Evolutionary conservation across 2,797 vertebrate species (phyloP).

Genomic region (Pangasius macronema): DNA sequence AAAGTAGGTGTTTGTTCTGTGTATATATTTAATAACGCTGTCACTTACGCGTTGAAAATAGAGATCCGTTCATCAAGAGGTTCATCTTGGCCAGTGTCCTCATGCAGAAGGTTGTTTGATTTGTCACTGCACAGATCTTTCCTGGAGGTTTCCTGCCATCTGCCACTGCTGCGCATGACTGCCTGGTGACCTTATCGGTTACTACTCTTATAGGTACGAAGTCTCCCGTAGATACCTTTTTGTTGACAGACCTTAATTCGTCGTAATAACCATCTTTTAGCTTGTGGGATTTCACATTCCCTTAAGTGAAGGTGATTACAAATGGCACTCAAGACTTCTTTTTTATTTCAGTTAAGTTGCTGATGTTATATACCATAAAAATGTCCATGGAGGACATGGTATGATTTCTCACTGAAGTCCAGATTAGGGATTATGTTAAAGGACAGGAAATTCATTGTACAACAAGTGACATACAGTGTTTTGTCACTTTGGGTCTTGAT

Average conservation of each 20-base stretch:
- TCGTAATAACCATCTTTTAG: too few relatives aligned
- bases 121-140: slow-evolving; percentile 55
- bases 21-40: background rate
- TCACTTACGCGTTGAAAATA: background rate
- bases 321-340: background rate
- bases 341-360: background rate
- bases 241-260: too few relatives aligned
- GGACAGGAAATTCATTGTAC: background rate
- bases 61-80: background rate
- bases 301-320: background rate
- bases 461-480: background rate
- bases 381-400: background rate
- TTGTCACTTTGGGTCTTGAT: too few relatives aligned
- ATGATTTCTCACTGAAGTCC: background rate
- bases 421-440: background rate
- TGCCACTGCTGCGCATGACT: slow-evolving; percentile 57
- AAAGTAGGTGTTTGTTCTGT: background rate
- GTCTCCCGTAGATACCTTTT: too few relatives aligned
- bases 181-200: slow-evolving; percentile 60
- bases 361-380: background rate
- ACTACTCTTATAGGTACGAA: too few relatives aligned
- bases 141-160: slow-evolving; percentile 62
- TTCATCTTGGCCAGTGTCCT: slow-evolving; percentile 26
- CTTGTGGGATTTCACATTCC: background rate
- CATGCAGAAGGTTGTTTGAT: slow-evolving; percentile 49